These are phyloP conservation scores for Chelmon rostratus DNA, from an alignment of 2,797 vertebrate species.

Conservation along the genomic window DNA sequence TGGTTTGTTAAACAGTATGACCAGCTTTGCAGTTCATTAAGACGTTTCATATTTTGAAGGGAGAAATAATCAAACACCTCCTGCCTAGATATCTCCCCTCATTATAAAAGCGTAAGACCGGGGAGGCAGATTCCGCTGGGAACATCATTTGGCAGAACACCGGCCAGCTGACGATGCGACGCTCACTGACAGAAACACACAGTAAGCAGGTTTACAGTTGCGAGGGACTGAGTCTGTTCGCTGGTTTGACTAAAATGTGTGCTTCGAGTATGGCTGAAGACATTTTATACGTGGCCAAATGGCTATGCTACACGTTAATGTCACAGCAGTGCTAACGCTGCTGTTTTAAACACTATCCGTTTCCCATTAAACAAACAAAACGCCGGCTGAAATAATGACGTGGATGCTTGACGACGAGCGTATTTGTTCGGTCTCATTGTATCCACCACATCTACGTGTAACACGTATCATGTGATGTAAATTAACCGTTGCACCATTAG, in stretches of 20 bases:
- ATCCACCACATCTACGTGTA: rapidly evolving
- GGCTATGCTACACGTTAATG: neutral
- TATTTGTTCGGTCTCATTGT: too few species aligned
- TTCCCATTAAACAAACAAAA: constrained; percentile 23
- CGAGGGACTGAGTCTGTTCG: neutral
- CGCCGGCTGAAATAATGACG: constrained; percentile 30
- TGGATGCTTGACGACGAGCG: neutral
- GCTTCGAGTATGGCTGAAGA: neutral
- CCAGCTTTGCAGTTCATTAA: neutral
- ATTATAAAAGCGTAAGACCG: neutral
- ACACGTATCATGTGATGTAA: rapidly evolving
- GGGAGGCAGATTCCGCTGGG: neutral
- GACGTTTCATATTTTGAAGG: neutral
- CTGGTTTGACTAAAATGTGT: neutral
- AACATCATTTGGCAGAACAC: constrained; percentile 27
- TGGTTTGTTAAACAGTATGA: neutral
- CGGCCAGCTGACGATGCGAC: constrained; percentile 43
- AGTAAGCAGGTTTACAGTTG: constrained; percentile 37
- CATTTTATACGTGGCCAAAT: too few species aligned
- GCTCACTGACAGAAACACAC: constrained; percentile 23
- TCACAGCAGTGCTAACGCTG: neutral
- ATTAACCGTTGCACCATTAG: rapidly evolving
- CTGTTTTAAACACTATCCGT: neutral
- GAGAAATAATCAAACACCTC: neutral
- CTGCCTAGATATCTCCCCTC: neutral